Percentiles rank a stretch among this genome's conserved stretches.
Evolutionary conservation across 2,113 vertebrate species (phyloP).

Genomic region (Myotis yumanensis): DNA sequence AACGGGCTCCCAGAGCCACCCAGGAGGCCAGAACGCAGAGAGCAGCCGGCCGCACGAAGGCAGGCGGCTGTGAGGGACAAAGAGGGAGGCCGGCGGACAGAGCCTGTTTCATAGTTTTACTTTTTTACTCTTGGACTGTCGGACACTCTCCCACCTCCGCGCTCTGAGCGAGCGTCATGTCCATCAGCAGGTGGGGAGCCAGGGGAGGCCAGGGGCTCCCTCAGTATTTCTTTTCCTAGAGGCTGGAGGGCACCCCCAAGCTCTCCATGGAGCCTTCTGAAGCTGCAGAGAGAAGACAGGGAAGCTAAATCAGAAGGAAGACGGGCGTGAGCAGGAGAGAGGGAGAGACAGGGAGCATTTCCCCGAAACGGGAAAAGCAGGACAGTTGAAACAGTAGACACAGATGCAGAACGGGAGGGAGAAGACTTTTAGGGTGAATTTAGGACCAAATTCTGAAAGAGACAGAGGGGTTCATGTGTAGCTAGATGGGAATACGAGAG

Average conservation of each 20-base stretch:
- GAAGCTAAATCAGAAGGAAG: not conserved
- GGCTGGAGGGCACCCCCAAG: not conserved
- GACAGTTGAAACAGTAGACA: not conserved
- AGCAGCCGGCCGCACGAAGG: rapidly evolving
- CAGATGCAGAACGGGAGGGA: not conserved
- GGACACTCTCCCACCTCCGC: not conserved
- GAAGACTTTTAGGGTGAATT: not conserved
- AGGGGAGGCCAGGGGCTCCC: not conserved
- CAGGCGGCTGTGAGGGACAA: no score
- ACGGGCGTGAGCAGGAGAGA: not conserved
- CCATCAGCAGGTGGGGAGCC: no score
- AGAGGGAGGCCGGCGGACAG: not conserved
- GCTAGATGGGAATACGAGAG: not conserved
- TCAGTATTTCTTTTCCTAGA: not conserved
- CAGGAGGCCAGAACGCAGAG: not conserved
- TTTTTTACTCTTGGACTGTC: not conserved
- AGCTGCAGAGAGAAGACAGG: not conserved
- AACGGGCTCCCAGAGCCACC: rapidly evolving
- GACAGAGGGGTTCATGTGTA: not conserved
- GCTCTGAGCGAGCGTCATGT: not conserved
- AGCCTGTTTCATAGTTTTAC: not conserved
- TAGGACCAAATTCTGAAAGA: not conserved
- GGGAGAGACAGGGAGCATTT: not conserved
- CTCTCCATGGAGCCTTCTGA: not conserved
- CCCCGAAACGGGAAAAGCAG: not conserved